A percentile compares a stretch with the other conserved stretches of the same genome.
phyloP scores from a whole-genome alignment of 2,113 vertebrate genomes.

The Elephantulus edwardii region DNA sequence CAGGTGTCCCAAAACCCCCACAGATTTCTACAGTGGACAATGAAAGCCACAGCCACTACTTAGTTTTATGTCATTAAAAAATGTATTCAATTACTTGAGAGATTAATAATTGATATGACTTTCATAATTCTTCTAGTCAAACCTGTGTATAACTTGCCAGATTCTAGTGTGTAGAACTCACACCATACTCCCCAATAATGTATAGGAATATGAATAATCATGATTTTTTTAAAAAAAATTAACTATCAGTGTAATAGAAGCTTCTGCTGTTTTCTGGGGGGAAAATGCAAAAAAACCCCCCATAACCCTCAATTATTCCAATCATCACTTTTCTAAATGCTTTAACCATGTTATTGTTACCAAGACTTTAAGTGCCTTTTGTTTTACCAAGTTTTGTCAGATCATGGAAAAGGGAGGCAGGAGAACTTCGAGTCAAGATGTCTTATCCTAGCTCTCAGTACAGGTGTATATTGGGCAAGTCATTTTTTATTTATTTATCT shows the following conservation, averaged over 20 bases:
- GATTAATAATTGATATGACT: background rate
- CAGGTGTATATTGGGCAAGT: background rate
- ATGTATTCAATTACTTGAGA: background rate
- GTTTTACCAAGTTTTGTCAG: background rate
- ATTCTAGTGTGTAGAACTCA: background rate
- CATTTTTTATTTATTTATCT: background rate
- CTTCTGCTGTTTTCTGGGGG: background rate
- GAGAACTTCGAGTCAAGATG: background rate
- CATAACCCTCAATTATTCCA: background rate
- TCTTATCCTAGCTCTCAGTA: background rate
- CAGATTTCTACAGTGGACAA: background rate
- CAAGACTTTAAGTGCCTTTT: background rate
- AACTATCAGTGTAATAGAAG: background rate
- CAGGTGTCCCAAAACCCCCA: background rate
- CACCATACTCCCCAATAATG: background rate
- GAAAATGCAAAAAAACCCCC: background rate
- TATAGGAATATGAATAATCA: background rate
- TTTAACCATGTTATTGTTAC: too few species aligned
- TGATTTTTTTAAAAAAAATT: background rate
- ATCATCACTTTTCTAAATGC: background rate
- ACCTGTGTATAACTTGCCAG: background rate
- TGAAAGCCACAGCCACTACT: background rate
- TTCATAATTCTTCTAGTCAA: slow-evolving; percentile 13
- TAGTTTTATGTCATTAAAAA: background rate
- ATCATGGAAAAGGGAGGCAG: background rate